Evolutionary conservation across 2,888 invertebrate genomes (phyloP).

Genomic region (Hesperia comma): DNA sequence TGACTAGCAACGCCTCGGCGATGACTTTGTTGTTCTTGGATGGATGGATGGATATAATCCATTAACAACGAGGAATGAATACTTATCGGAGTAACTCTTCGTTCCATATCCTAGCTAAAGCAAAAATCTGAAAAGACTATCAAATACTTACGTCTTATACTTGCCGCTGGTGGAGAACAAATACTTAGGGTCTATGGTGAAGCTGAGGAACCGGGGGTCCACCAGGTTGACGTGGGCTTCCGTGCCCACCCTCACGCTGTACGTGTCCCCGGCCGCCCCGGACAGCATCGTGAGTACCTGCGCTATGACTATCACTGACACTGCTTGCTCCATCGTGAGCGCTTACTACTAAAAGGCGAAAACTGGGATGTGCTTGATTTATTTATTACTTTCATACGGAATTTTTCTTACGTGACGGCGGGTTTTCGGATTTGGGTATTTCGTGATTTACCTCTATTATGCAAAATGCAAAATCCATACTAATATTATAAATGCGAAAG

Average conservation of each 20-base stretch:
- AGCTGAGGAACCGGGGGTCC: conserved; percentile 88
- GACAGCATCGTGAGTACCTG: conserved; percentile 38
- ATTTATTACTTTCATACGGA: conserved; percentile 37
- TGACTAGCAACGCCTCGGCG: too few species aligned
- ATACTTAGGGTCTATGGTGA: conserved; percentile 88
- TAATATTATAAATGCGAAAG: too few species aligned
- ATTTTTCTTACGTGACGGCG: conserved; percentile 49
- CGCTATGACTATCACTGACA: conserved; percentile 11
- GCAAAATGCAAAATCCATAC: too few species aligned
- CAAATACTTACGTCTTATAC: conserved; percentile 49
- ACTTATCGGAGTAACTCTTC: too few species aligned
- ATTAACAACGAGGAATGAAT: too few species aligned
- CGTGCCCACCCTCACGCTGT: conserved; percentile 83
- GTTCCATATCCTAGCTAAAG: too few species aligned
- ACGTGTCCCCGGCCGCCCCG: conserved; percentile 65
- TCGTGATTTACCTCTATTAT: neutral
- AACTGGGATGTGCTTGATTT: conserved; percentile 18
- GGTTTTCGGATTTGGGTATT: conserved; percentile 37
- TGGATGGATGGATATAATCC: too few species aligned
- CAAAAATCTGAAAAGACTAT: too few species aligned
- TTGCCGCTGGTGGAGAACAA: conserved; percentile 73
- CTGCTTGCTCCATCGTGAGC: conserved; percentile 36
- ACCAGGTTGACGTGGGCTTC: conserved; percentile 86
- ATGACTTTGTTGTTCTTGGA: too few species aligned
- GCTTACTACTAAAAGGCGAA: conserved; percentile 33